Evolutionary conservation across 2,797 vertebrate genomes (phyloP).

Genomic region (Aphelocoma californica): DNA sequence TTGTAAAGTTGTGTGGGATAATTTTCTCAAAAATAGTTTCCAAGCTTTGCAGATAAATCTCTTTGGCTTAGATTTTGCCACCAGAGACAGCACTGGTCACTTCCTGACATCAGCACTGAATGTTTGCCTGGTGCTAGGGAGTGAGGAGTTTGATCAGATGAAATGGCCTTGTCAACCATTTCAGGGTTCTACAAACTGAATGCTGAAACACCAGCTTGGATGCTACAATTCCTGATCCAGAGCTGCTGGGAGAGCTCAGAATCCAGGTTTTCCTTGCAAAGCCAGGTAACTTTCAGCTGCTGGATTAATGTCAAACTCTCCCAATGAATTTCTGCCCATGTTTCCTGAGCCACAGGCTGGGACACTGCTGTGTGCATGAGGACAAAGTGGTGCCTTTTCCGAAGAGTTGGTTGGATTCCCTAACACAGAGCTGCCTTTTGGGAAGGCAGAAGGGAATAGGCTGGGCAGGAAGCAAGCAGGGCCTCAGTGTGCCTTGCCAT

Average conservation of each 20-base stretch:
- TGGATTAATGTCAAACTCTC: background rate
- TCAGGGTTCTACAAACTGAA: background rate
- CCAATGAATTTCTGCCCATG: background rate
- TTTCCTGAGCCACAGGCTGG: background rate
- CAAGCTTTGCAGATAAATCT: background rate
- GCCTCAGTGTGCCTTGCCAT: background rate
- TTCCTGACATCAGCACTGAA: background rate
- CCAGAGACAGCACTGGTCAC: background rate
- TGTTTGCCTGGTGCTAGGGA: background rate
- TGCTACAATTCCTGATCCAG: background rate
- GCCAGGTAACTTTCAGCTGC: background rate
- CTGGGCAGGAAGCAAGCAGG: background rate
- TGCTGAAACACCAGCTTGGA: background rate
- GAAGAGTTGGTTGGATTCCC: background rate
- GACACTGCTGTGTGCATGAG: background rate
- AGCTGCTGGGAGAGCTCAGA: background rate
- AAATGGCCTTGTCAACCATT: accelerated
- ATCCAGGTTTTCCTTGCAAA: background rate
- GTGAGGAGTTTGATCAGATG: background rate
- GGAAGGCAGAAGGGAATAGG: background rate
- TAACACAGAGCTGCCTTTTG: background rate
- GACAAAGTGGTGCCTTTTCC: background rate
- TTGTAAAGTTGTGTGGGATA: background rate
- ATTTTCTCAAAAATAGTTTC: background rate
- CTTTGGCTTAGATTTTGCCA: background rate